These are phyloP conservation scores for Epistrophe eligans DNA, from an alignment of 2,888 invertebrate genomes.

Conservation along the genomic window DNA sequence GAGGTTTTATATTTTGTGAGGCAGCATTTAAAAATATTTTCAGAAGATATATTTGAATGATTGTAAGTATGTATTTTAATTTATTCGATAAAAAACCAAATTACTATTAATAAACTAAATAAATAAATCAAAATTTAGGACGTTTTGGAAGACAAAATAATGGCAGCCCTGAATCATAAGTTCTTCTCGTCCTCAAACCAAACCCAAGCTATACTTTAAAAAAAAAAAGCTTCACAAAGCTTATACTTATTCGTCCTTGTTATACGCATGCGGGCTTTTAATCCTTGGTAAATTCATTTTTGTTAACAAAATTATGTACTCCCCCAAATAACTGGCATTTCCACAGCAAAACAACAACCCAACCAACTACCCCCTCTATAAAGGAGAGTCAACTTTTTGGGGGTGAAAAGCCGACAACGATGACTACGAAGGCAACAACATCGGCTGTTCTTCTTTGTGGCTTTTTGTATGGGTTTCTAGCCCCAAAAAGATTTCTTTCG, in stretches of 20 bases:
- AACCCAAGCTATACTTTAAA: background rate
- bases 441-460: constrained; percentile 38
- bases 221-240: constrained; percentile 14
- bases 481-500: constrained; percentile 46
- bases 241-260: background rate
- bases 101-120: no score
- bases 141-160: no score
- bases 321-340: constrained; percentile 6
- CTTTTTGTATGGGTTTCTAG: constrained; percentile 40
- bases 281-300: constrained; percentile 9
- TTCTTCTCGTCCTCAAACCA: constrained; percentile 38
- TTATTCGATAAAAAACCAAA: no score
- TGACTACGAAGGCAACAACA: constrained; percentile 35
- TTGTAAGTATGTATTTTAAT: no score
- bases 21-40: no score
- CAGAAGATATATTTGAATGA: no score
- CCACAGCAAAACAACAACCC: constrained; percentile 42
- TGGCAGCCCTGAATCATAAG: constrained; percentile 26
- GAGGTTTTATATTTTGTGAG: no score
- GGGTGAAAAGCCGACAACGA: constrained; percentile 58
- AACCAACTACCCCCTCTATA: constrained; percentile 27
- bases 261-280: constrained; percentile 10
- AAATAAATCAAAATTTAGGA: no score
- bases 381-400: constrained; percentile 46
- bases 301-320: constrained; percentile 9